Base-by-base conservation (phyloP, 2,888 invertebrate genomes). In the Deilephila porcellus region DNA sequence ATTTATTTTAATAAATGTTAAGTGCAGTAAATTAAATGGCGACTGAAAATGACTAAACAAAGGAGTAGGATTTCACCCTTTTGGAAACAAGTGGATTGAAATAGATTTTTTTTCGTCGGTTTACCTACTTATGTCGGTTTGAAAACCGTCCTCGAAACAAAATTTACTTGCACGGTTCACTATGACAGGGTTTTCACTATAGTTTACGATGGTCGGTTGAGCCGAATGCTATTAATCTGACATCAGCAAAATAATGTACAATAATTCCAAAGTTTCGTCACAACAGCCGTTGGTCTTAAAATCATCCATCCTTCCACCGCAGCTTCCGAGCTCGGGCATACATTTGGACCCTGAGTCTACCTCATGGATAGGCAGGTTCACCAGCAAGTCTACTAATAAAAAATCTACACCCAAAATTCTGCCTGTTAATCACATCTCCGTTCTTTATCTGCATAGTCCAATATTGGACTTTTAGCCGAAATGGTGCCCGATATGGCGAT, bases 241-340 rank as follows among this genome's bases (percentile, higher is more conserved):
- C 45, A 2, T 45, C 25, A 59, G 29, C 20, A 56, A 60, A 67
- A 56, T 14, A 2, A 11, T 45, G 2, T 37, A 11, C 14, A 45
- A 45, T 11, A 11, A 34, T 79, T 80, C 5, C 82, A 91, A 91
- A 89, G 90, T 73, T 90, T 89, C 76, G 90, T 91, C 71, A 88
- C 89, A 4, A 83, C 84, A 0, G 83, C 89, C 0, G 87, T 91
- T 6, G 85, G 89, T 34, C 79, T 84, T 70, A 91, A 90, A 77
- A 85, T 89, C 29, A 83, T 90, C 96, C 0, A 91, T 96, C 20
- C 82, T 96, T 53, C 81, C 96, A 56, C 96, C 96, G 0, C 96
- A 96, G 82, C 88, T 96, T 29, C 84, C 87, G 71, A 81, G 85
- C 62, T 86, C 90, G 0, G 77, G 79, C 1, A 88, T 95, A 37